Evolutionary conservation across 2,888 invertebrate genomes (phyloP).

Genomic region (Agriopis leucophaearia): DNA sequence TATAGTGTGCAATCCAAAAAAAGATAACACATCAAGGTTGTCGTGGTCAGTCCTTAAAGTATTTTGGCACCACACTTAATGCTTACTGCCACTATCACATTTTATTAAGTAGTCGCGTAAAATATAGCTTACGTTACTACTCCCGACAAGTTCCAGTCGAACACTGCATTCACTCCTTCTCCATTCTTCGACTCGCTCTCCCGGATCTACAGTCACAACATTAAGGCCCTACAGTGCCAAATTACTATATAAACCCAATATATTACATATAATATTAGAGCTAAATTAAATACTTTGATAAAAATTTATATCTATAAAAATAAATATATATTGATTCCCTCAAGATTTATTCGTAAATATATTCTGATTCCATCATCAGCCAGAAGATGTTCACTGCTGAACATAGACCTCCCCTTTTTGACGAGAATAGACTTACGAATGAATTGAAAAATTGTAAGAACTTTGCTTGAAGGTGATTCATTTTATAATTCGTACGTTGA

Average conservation of each 20-base stretch:
- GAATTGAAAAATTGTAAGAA: background rate
- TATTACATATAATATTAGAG: conserved; percentile 2
- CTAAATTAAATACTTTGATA: conserved; percentile 15
- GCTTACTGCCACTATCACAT: conserved; percentile 38
- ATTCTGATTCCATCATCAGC: background rate
- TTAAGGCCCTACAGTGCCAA: conserved; percentile 22
- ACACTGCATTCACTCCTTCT: conserved; percentile 14
- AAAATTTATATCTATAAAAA: conserved; percentile 13
- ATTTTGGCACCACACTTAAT: conserved; percentile 46
- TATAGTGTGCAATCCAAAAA: background rate
- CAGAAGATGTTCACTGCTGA: no score
- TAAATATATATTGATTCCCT: conserved; percentile 50
- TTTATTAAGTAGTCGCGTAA: conserved; percentile 32
- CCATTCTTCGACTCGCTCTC: background rate
- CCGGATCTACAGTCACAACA: background rate
- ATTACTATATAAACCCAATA: conserved; percentile 12
- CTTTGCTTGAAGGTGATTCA: background rate
- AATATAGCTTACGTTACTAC: conserved; percentile 18
- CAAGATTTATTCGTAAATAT: conserved; percentile 46
- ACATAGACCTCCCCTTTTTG: no score
- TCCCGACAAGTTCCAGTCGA: conserved; percentile 23
- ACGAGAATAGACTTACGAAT: background rate
- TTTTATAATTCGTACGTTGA: conserved; percentile 3
- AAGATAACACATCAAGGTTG: background rate
- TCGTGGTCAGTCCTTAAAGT: conserved; percentile 17